A percentile compares a stretch with the other conserved stretches of the same genome.
These are phyloP conservation scores for Sebastes flavidus DNA, from an alignment of 2,797 vertebrate species.

Conservation along the genomic window DNA sequence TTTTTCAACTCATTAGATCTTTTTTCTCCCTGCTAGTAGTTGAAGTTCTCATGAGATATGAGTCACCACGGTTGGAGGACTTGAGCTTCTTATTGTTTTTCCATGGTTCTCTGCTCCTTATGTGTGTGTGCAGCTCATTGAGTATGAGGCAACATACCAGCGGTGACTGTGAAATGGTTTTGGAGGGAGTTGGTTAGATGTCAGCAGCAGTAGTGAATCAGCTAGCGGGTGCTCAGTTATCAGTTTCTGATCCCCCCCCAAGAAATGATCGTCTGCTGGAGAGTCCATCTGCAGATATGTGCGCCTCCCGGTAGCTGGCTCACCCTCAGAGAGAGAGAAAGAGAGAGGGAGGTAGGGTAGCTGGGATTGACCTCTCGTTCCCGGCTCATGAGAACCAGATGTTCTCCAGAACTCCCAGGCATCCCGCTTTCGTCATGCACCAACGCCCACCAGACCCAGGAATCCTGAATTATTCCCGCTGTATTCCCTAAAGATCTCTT, in stretches of 20 bases:
- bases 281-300: constrained; percentile 10
- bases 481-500: constrained; percentile 20
- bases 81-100: constrained; percentile 7
- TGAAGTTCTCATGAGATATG: not conserved
- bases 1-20: not conserved
- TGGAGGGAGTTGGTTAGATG: not conserved
- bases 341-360: constrained; percentile 4
- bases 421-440: constrained; percentile 47
- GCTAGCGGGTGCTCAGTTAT: not conserved
- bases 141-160: not conserved
- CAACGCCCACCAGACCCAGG: constrained; percentile 39
- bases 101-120: not conserved
- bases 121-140: not conserved
- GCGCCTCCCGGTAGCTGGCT: constrained; percentile 51
- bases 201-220: not conserved
- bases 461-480: constrained; percentile 44
- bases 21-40: not conserved
- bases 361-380: constrained; percentile 56
- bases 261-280: not conserved
- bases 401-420: constrained; percentile 63
- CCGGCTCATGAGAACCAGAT: constrained; percentile 74
- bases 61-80: not conserved
- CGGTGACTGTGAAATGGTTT: not conserved
- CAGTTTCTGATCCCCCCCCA: not conserved
- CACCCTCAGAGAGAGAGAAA: constrained; percentile 10